Base-by-base conservation (phyloP, 2,888 invertebrate species). In the Pandemis cinnamomeana region DNA sequence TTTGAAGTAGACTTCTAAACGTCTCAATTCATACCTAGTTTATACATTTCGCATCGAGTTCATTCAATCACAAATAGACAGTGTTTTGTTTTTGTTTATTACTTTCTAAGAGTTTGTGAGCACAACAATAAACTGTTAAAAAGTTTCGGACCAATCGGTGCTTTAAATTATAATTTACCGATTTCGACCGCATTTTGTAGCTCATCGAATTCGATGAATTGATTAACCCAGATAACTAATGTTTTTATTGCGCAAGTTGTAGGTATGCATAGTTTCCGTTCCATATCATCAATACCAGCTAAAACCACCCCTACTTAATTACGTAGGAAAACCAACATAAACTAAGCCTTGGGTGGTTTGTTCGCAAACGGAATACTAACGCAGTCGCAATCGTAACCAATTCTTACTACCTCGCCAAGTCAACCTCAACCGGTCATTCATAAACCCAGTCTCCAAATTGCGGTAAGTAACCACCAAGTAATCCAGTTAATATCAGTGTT, bases 1-100 rank as follows among this genome's bases (percentile, higher is more conserved):
- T 82, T 85, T 77, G 77, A 55, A 75, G 61, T 66, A 70, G 67
- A 66, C 69, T 73, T 66, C 36, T 53, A 61, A 64, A 58, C 46
- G 46, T 53, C 7, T 53, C 67, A 46, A 61, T 67, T 79, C 76
- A 80, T 77, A 72, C 67, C 75, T 20, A 61, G 4, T 13, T 20
- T 41, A 69, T 68, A 27, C 63, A 55, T 42, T 51, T n/a, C 51
- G 36, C 36, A 36, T 13, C 20, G 64, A 64, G 46, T 46, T 46
- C 46, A 64, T 48, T 64, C 11, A 64, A 46, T 48, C 44, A 42
- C 44, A 20, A 63, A 44, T 44, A 15, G 46, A 64, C 64, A 13
- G 46, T 46, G 44, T 64, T 46, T 27, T 46, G 20, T 60, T 60
- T 60, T 36, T 13, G 5, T 61, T 36, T 36, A 6, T 15, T 51